These are phyloP conservation scores for Ethmia dodecea DNA, from an alignment of 2,888 invertebrate species.

Conservation along the genomic window DNA sequence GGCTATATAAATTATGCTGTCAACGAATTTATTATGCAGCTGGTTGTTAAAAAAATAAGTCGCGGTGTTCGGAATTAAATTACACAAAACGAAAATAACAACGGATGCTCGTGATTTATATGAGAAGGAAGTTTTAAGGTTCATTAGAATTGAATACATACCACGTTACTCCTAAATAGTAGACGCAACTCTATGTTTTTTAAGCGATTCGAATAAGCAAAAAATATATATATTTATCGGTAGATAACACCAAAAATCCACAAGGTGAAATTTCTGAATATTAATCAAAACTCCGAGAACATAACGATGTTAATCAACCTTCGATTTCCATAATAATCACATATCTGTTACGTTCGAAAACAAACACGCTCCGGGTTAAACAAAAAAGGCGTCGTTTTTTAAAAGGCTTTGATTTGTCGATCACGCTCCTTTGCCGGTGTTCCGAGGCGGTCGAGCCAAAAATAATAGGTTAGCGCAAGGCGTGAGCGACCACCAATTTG, in stretches of 20 bases:
- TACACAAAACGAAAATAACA: conserved; percentile 10
- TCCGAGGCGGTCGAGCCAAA: conserved; percentile 51
- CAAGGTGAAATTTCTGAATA: no score
- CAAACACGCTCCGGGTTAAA: conserved; percentile 61
- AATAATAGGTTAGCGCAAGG: conserved; percentile 70
- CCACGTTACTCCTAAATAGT: no score
- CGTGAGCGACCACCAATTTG: conserved; percentile 72
- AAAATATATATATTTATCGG: no score
- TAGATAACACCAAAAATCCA: no score
- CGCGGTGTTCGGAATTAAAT: conserved; percentile 11
- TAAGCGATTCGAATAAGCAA: no score
- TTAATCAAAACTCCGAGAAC: no score
- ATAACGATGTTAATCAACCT: conserved; percentile 39
- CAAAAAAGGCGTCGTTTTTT: conserved; percentile 30
- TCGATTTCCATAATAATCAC: conserved; percentile 66
- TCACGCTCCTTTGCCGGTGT: conserved; percentile 53
- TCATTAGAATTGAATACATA: background rate
- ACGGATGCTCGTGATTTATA: conserved; percentile 12
- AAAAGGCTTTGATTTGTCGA: conserved; percentile 61
- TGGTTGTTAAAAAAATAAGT: conserved; percentile 7
- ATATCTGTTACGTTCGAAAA: conserved; percentile 61
- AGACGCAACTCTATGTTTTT: no score
- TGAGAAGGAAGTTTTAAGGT: conserved; percentile 2
- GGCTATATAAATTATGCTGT: conserved; percentile 23
- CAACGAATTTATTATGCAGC: conserved; percentile 21